A percentile compares a stretch with the other conserved stretches of the same genome.
Conservation (phyloP, 2,113 vertebrate species). For the Lampris megalopsis region DNA sequence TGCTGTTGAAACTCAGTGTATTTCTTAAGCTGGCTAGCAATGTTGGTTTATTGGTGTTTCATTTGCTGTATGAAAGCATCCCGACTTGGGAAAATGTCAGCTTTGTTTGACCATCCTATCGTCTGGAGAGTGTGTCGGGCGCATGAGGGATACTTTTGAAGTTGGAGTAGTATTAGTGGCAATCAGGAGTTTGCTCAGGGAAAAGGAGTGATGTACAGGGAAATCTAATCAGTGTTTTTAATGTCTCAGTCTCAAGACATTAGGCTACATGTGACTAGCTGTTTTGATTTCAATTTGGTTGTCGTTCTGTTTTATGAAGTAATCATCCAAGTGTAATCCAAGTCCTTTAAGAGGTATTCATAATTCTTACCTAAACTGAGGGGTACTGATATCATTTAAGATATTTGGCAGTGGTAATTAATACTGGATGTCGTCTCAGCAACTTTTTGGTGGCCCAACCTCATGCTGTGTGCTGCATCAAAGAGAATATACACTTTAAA, state of each 20-base stretch:
- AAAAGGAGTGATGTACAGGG: background rate
- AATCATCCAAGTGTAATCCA: constrained; percentile 3
- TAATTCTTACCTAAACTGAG: background rate
- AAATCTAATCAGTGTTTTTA: background rate
- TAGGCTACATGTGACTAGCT: background rate
- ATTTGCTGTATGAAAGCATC: too few species aligned
- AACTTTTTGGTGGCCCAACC: constrained; percentile 68
- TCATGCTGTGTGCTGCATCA: constrained; percentile 75
- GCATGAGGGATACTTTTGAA: too few species aligned
- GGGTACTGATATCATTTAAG: constrained; percentile 41
- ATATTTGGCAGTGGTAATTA: constrained; percentile 57
- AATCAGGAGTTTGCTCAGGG: too few species aligned
- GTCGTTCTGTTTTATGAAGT: constrained; percentile 25
- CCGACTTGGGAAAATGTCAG: background rate
- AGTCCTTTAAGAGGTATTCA: constrained; percentile 8
- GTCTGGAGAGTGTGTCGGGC: too few species aligned
- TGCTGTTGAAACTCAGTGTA: too few species aligned
- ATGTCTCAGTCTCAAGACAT: background rate
- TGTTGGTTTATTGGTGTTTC: too few species aligned
- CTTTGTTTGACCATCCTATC: background rate
- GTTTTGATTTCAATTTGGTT: constrained; percentile 7
- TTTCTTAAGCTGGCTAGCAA: too few species aligned
- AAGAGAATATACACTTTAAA: constrained; percentile 76
- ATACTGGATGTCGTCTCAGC: constrained; percentile 76
- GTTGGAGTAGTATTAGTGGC: too few species aligned